Evolutionary conservation across 2,113 vertebrate species (phyloP).

Genomic region (Bungarus multicinctus): DNA sequence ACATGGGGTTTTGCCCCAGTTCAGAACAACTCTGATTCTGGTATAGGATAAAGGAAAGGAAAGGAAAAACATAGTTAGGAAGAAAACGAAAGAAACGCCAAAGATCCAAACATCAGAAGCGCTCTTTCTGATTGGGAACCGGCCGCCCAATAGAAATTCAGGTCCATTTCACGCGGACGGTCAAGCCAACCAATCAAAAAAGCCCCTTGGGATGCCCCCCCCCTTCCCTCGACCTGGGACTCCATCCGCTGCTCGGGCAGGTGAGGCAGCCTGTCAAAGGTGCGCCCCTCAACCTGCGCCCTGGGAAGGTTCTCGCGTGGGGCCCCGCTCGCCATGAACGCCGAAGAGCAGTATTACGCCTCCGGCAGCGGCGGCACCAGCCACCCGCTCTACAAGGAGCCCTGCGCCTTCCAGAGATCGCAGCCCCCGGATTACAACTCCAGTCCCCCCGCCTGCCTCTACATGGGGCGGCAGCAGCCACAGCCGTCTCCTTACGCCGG

Average conservation of each 20-base stretch:
- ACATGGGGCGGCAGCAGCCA: slow-evolving; percentile 81
- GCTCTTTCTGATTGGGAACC: slow-evolving; percentile 43
- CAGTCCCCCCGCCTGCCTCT: slow-evolving; percentile 90
- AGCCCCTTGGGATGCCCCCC: slow-evolving; percentile 7
- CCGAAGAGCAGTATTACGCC: slow-evolving; percentile 88
- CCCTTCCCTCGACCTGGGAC: slow-evolving; percentile 16
- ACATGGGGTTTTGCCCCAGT: not conserved
- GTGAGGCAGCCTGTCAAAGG: slow-evolving; percentile 72
- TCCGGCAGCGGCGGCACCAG: slow-evolving; percentile 47
- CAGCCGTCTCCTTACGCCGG: slow-evolving; percentile 63
- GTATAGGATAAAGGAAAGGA: not conserved
- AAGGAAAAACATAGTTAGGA: not conserved
- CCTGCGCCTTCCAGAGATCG: slow-evolving; percentile 86
- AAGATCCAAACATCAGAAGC: not conserved
- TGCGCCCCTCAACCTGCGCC: slow-evolving; percentile 14
- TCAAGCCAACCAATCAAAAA: slow-evolving; percentile 64
- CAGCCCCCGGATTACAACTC: slow-evolving; percentile 81
- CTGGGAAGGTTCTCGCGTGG: slow-evolving; percentile 31
- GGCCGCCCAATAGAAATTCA: slow-evolving; percentile 58
- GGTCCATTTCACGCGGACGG: slow-evolving; percentile 68
- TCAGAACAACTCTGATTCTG: not conserved
- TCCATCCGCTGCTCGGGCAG: slow-evolving; percentile 13
- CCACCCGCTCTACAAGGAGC: slow-evolving; percentile 88
- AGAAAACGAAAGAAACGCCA: not conserved
- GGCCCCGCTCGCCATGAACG: slow-evolving; percentile 81